phyloP scores from a whole-genome alignment of 2,113 vertebrate genomes.

The Phoxinus phoxinus region DNA sequence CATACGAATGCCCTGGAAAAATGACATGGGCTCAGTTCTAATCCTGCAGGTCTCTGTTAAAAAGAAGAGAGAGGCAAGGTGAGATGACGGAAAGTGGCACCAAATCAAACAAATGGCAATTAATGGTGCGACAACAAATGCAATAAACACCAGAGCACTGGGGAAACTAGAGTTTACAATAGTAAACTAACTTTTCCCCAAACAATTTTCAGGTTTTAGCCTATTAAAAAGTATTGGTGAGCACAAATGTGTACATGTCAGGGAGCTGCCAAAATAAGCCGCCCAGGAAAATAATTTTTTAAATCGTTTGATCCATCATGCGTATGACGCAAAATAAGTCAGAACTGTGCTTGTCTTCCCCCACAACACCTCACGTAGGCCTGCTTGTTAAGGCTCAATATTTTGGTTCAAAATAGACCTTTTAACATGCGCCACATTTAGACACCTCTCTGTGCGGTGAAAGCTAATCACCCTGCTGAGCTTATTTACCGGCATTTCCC shows the following conservation, averaged over 20 bases:
- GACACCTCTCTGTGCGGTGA: not conserved
- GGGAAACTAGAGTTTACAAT: not conserved
- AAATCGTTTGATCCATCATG: not conserved
- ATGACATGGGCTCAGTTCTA: slow-evolving; percentile 75
- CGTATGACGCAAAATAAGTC: not conserved
- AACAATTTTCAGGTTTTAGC: not conserved
- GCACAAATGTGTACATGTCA: not conserved
- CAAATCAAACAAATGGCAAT: not conserved
- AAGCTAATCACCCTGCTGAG: slow-evolving; percentile 1
- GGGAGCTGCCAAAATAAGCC: not conserved
- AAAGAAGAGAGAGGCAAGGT: slow-evolving; percentile 2
- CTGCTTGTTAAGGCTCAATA: not conserved
- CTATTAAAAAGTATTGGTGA: not conserved
- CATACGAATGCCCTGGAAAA: slow-evolving; percentile 84
- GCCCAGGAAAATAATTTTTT: not conserved
- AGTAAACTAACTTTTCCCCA: not conserved
- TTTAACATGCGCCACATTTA: not conserved
- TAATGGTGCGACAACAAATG: not conserved
- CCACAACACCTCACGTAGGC: not conserved
- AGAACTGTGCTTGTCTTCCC: not conserved
- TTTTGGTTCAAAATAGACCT: not conserved
- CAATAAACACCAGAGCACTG: not conserved
- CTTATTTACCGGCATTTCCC: slow-evolving; percentile 26
- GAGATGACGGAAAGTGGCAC: not conserved
- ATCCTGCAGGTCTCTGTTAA: slow-evolving; percentile 74